phyloP scores from a whole-genome alignment of 1,140 invertebrate genomes.

The Pollicipes pollicipes region DNA sequence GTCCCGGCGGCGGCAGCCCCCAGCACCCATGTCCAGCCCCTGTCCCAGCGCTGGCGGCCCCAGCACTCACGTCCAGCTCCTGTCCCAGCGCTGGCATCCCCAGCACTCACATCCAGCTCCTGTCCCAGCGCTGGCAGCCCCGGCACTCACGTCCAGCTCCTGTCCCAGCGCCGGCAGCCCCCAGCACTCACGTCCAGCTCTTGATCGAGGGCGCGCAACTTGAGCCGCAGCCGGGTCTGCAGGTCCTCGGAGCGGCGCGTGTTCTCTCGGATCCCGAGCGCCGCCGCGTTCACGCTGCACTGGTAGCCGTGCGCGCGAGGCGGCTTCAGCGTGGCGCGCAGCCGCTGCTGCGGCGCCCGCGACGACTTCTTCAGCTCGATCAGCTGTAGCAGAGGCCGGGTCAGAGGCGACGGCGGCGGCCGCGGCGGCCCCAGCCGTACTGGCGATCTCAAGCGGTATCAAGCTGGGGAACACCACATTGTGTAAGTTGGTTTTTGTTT shows the following conservation, averaged over 20 bases:
- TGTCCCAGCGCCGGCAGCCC: too few relatives aligned
- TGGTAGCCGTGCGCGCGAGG: constrained; percentile 17
- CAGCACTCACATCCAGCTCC: too few relatives aligned
- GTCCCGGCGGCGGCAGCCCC: too few relatives aligned
- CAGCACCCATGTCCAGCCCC: too few relatives aligned
- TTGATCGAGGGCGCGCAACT: constrained; percentile 55
- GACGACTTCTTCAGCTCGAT: constrained; percentile 54
- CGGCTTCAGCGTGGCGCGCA: constrained; percentile 34
- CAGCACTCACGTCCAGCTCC: too few relatives aligned
- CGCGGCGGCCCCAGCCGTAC: too few relatives aligned
- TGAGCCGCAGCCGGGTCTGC: constrained; percentile 7
- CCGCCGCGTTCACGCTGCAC: constrained; percentile 41
- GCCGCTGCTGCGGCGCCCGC: constrained; percentile 56
- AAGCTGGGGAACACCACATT: too few relatives aligned
- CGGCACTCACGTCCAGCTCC: background rate
- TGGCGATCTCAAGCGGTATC: too few relatives aligned
- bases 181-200: constrained; percentile 40
- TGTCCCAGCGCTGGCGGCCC: too few relatives aligned
- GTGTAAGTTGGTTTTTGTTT: too few relatives aligned
- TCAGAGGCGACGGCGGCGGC: background rate
- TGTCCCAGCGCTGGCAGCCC: too few relatives aligned
- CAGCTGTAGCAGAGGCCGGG: background rate
- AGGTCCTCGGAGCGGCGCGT: constrained; percentile 27
- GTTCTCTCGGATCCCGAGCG: constrained; percentile 52
- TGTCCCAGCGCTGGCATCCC: too few relatives aligned